Percentiles rank a stretch among this genome's conserved stretches.
Conservation (phyloP, 2,888 invertebrate genomes). For the Dascillus cervinus region DNA sequence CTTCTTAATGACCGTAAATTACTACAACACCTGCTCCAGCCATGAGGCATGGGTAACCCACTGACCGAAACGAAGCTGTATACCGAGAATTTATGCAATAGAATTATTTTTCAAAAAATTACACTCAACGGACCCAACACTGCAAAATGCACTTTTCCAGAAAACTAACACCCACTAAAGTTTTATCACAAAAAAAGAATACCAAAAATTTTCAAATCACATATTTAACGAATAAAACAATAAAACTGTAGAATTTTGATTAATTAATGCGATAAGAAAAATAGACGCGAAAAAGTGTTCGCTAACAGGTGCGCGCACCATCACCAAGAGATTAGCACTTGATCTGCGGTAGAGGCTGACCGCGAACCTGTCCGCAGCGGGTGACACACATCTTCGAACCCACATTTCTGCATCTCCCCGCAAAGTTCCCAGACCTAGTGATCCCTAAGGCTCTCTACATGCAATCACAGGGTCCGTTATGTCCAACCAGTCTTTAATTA, state of each 20-base stretch:
- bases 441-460: constrained; percentile 12
- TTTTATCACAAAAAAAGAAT: too few species aligned
- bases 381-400: constrained; percentile 29
- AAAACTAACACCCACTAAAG: too few species aligned
- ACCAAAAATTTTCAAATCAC: too few species aligned
- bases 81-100: constrained; percentile 12
- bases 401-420: constrained; percentile 23
- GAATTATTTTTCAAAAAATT: too few species aligned
- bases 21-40: constrained; percentile 20
- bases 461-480: constrained; percentile 14
- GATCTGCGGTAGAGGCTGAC: constrained; percentile 21
- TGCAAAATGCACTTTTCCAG: too few species aligned
- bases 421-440: constrained; percentile 12
- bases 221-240: too few species aligned
- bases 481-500: constrained; percentile 18
- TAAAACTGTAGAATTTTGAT: too few species aligned
- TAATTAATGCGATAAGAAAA: too few species aligned
- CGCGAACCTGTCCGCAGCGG: constrained; percentile 21
- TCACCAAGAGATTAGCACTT: constrained; percentile 19
- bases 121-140: too few species aligned
- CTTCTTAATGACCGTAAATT: constrained; percentile 6
- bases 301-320: constrained; percentile 15
- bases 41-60: constrained; percentile 28
- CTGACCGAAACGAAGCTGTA: constrained; percentile 20
- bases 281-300: too few species aligned